These are phyloP conservation scores for Macquaria ambigua DNA, from an alignment of 2,113 vertebrate genomes.

Conservation along the genomic window DNA sequence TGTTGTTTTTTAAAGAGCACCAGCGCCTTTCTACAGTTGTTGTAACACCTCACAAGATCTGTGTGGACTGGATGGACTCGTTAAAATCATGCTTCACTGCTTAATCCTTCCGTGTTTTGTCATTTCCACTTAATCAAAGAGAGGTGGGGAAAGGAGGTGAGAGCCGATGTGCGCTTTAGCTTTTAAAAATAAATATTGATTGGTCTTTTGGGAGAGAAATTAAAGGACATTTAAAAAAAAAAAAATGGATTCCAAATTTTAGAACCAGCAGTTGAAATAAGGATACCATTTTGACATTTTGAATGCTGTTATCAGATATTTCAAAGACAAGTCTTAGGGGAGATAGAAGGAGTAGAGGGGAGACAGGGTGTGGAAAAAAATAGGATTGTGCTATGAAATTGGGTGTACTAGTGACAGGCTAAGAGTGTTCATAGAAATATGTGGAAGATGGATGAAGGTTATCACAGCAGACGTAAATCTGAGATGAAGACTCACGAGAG, in stretches of 20 bases:
- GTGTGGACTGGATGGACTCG: conserved; percentile 63
- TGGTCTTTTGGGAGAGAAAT: background rate
- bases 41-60: conserved; percentile 54
- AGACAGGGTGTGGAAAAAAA: background rate
- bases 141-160: background rate
- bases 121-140: conserved; percentile 68
- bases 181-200: conserved; percentile 47
- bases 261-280: background rate
- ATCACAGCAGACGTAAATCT: background rate
- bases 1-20: background rate
- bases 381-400: background rate
- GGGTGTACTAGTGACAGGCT: conserved; percentile 3
- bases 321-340: background rate
- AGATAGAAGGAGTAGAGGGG: background rate
- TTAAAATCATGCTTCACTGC: conserved; percentile 78
- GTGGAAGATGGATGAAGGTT: conserved; percentile 16
- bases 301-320: background rate
- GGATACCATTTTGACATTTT: background rate
- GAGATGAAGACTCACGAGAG: background rate
- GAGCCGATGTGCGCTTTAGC: background rate
- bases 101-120: conserved; percentile 72
- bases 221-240: background rate
- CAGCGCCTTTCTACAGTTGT: conserved; percentile 39
- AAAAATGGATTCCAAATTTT: background rate
- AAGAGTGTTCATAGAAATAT: conserved; percentile 5